Evolutionary conservation across 2,113 vertebrate species (phyloP).

Genomic region (Turnix velox): DNA sequence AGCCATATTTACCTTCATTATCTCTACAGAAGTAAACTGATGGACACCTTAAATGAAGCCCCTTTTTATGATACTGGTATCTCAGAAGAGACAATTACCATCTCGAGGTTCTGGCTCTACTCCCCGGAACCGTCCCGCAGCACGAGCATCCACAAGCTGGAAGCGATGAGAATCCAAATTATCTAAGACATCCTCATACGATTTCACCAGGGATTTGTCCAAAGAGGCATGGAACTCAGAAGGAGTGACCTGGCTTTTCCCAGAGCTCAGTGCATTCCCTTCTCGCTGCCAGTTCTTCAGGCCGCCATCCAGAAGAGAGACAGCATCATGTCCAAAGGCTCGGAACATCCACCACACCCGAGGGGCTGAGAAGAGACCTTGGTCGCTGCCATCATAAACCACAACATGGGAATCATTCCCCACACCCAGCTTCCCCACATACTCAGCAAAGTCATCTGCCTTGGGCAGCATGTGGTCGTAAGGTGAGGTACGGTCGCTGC

Average conservation of each 20-base stretch:
- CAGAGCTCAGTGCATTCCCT: slow-evolving; percentile 70
- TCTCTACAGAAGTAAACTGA: neutral
- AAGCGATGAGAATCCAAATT: slow-evolving; percentile 78
- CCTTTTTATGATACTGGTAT: neutral
- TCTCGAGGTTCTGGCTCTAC: slow-evolving; percentile 87
- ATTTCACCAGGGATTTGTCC: slow-evolving; percentile 80
- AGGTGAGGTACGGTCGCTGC: slow-evolving; percentile 79
- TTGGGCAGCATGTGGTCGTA: slow-evolving; percentile 88
- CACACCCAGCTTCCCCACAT: slow-evolving; percentile 83
- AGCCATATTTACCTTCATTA: neutral
- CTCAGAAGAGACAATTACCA: slow-evolving; percentile 73
- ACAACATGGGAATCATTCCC: slow-evolving; percentile 85
- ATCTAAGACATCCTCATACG: slow-evolving; percentile 80
- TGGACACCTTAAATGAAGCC: neutral
- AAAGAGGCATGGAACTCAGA: slow-evolving; percentile 73
- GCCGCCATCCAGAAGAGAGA: slow-evolving; percentile 90
- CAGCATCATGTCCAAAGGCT: slow-evolving; percentile 81
- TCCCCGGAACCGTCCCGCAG: slow-evolving; percentile 84
- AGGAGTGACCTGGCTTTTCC: slow-evolving; percentile 54
- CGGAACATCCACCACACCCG: slow-evolving; percentile 98
- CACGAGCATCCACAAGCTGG: slow-evolving; percentile 85
- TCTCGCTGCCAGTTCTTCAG: slow-evolving; percentile 84
- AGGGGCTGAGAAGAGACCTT: slow-evolving; percentile 85
- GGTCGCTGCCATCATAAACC: slow-evolving; percentile 89
- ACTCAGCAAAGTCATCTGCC: slow-evolving; percentile 76